phyloP scores from a whole-genome alignment of 2,888 invertebrate species.

The Sturmia bella region DNA sequence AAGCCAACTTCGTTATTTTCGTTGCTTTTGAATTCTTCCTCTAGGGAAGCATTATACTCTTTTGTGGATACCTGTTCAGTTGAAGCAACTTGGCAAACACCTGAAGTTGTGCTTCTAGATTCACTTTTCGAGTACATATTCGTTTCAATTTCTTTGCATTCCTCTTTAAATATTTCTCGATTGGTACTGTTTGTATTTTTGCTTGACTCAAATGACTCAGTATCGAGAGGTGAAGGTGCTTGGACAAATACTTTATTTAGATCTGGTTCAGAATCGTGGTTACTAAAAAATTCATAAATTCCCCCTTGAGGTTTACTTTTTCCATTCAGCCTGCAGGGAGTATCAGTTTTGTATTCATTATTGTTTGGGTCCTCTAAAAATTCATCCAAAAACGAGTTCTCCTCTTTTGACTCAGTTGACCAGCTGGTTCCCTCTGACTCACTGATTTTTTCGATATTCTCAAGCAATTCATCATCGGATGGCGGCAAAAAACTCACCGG shows the following conservation, averaged over 20 bases:
- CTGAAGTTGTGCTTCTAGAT: no score
- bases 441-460: constrained; percentile 49
- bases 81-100: no score
- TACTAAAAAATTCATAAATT: constrained; percentile 24
- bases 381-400: constrained; percentile 60
- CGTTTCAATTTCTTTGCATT: no score
- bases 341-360: background rate
- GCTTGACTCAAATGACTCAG: background rate
- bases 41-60: no score
- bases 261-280: background rate
- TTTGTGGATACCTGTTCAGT: no score
- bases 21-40: no score
- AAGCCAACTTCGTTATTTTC: no score
- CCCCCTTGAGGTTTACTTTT: background rate
- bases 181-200: no score
- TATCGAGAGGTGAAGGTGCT: background rate
- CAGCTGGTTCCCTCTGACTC: constrained; percentile 57
- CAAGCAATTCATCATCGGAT: constrained; percentile 19
- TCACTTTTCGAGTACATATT: no score
- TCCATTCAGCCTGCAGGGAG: background rate
- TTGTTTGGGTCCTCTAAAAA: constrained; percentile 25
- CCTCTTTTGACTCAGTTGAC: constrained; percentile 56
- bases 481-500: background rate
- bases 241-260: background rate
- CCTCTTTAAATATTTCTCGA: no score